Base-by-base conservation (phyloP, 2,888 invertebrate genomes). In the Pseudanteris insignis region DNA sequence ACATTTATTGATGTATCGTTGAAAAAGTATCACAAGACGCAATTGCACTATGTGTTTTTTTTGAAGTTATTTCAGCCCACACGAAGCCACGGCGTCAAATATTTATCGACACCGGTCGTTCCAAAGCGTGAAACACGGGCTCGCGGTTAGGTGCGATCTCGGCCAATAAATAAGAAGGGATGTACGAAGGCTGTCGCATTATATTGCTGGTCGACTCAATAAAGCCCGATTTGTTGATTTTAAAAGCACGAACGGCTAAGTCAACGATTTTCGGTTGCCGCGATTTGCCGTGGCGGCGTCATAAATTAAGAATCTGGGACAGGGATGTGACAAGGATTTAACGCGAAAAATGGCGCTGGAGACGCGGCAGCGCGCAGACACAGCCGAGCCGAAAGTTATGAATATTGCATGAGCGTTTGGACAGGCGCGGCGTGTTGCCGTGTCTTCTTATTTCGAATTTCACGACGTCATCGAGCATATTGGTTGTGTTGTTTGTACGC, bases 271-370 rank as follows among this genome's bases (percentile, higher is more conserved):
- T 51, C 21, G 12, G 55, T 4, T 6, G 24, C 55, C 14, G 34
- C 32, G 43, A 44, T 44, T 54, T 44, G 33, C 26, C 29, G 25
- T 50, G 38, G 36, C 37, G 24, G 6, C 41, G 18, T 61, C 46
- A 54, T 63, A 59, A 59, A 59, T 63, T 51, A 51, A 7, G 51
- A 54, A 63, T 59, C 55, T 63, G 25, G 59, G 55, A 25, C 58
- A 58, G 44, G 54, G 26, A 58, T 58, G 54, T 64, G 61, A 61
- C 64, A 64, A 58, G 50, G 64, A 64, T 61, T 64, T 53, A 61
- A 57, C 50, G 55, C 11, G 44, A 43, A 61, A 54, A 55, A 48
- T 25, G 54, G 30, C 26, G 34, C 43, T 38, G 46, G 7, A 54
- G 57, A 21, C 46, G 51, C n/a, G n/a, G n/a, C n/a, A n/a, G n/a